phyloP scores from a whole-genome alignment of 37 sponge, comb jelly and placozoan species.

The Chondrosia reniformis region DNA sequence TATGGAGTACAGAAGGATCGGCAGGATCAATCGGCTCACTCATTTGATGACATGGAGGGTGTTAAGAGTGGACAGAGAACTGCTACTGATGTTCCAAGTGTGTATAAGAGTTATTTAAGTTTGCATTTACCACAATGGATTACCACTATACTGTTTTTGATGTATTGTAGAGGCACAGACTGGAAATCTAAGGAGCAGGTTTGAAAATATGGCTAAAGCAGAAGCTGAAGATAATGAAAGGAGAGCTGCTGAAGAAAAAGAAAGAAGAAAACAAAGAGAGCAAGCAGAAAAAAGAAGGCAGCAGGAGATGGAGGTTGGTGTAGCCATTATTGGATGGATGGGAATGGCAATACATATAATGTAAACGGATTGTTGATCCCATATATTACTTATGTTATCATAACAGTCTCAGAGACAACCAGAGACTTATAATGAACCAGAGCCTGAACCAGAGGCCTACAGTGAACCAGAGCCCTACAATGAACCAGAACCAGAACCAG shows the following conservation, averaged over 20 bases:
- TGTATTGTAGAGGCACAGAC: conserved; percentile 42
- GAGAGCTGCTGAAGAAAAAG: conserved; percentile 39
- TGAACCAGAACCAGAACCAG: neutral
- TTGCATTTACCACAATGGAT: neutral
- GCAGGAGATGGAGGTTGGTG: conserved; percentile 24
- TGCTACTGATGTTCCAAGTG: conserved; percentile 7
- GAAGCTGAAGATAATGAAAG: conserved; percentile 47
- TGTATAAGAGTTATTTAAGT: neutral
- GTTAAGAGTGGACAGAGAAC: conserved; percentile 29
- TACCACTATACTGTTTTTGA: neutral
- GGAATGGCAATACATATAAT: neutral
- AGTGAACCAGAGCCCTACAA: neutral
- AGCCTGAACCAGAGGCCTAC: neutral
- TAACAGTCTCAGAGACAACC: no score
- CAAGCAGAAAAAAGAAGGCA: conserved; percentile 9
- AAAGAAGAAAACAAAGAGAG: conserved; percentile 28
- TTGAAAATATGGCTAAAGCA: conserved; percentile 71
- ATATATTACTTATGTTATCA: neutral
- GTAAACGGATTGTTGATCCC: no score
- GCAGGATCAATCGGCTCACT: conserved; percentile 76
- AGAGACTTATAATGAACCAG: neutral
- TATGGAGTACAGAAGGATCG: conserved; percentile 78
- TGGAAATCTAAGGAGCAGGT: conserved; percentile 59
- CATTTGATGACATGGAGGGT: conserved; percentile 83
- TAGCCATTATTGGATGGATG: neutral